A percentile compares a stretch with the other conserved stretches of the same genome.
Conservation (phyloP, 2,797 vertebrate species). For the Delichon dasypus region DNA sequence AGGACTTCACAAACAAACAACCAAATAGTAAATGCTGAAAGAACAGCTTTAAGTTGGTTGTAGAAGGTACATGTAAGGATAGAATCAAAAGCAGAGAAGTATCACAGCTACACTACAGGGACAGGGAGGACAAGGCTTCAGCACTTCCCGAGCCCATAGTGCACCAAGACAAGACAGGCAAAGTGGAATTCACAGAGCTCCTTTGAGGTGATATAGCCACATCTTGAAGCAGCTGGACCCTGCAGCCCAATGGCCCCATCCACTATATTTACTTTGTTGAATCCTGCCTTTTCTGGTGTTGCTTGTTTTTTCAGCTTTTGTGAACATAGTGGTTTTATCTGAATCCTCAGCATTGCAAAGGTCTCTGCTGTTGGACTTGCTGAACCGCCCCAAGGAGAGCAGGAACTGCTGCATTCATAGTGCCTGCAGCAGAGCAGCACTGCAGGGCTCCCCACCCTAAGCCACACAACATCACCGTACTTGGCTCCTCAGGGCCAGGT, state of each 20-base stretch:
- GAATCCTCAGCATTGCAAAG: not conserved
- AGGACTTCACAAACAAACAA: not conserved
- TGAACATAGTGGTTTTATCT: not conserved
- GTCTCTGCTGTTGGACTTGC: not conserved
- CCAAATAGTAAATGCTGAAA: not conserved
- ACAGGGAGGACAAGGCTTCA: not conserved
- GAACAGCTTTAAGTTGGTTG: not conserved
- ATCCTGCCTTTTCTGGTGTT: not conserved
- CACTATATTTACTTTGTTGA: not conserved
- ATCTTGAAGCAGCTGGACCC: not conserved
- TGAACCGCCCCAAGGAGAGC: not conserved
- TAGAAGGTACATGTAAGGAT: not conserved
- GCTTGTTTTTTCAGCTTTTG: not conserved
- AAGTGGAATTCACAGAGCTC: not conserved
- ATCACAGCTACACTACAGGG: not conserved
- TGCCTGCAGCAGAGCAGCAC: not conserved
- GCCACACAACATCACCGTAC: not conserved
- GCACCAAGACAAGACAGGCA: not conserved
- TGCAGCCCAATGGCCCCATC: not conserved
- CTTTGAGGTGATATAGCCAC: not conserved
- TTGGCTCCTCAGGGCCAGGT: not conserved
- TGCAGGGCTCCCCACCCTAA: not conserved
- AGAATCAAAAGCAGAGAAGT: not conserved
- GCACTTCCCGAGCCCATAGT: rapidly evolving
- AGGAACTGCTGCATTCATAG: not conserved